Evolutionary conservation across 2,113 vertebrate genomes (phyloP).

Genomic region (Paratilapia polleni): DNA sequence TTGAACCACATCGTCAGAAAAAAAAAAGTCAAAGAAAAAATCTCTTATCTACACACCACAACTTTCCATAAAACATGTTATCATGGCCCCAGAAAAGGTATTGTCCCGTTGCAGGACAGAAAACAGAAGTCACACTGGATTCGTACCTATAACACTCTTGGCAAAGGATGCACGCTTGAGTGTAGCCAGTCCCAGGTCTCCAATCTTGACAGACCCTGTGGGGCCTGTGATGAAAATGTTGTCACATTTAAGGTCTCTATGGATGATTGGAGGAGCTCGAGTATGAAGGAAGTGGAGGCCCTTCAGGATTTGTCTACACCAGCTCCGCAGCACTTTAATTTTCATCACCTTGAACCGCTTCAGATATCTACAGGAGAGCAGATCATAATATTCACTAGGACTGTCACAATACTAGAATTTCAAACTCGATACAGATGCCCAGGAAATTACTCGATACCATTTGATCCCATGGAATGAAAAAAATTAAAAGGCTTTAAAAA

Average conservation of each 20-base stretch:
- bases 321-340: slow-evolving; percentile 97
- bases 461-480: neutral
- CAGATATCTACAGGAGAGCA: slow-evolving; percentile 84
- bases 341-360: slow-evolving; percentile 99
- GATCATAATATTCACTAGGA: neutral
- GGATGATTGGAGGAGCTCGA: slow-evolving; percentile 95
- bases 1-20: slow-evolving; percentile 75
- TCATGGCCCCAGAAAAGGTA: slow-evolving; percentile 16
- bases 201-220: slow-evolving; percentile 98
- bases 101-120: slow-evolving; percentile 26
- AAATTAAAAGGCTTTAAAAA: too few species aligned
- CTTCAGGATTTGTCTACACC: slow-evolving; percentile 98
- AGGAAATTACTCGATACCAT: neutral
- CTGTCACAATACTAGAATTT: neutral
- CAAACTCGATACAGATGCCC: neutral
- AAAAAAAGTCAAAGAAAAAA: slow-evolving; percentile 57
- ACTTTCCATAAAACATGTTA: slow-evolving; percentile 37
- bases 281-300: slow-evolving; percentile 98
- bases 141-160: slow-evolving; percentile 99
- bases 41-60: slow-evolving; percentile 45
- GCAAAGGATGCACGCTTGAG: slow-evolving; percentile 96
- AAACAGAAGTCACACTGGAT: slow-evolving; percentile 48
- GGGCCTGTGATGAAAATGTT: slow-evolving; percentile 99
- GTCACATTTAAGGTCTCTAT: slow-evolving; percentile 97
- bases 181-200: slow-evolving; percentile 95